Percentiles rank a stretch among this genome's conserved stretches.
Evolutionary conservation across 1,140 invertebrate genomes (phyloP).

Genomic region (Holcopasites calliopsidis): DNA sequence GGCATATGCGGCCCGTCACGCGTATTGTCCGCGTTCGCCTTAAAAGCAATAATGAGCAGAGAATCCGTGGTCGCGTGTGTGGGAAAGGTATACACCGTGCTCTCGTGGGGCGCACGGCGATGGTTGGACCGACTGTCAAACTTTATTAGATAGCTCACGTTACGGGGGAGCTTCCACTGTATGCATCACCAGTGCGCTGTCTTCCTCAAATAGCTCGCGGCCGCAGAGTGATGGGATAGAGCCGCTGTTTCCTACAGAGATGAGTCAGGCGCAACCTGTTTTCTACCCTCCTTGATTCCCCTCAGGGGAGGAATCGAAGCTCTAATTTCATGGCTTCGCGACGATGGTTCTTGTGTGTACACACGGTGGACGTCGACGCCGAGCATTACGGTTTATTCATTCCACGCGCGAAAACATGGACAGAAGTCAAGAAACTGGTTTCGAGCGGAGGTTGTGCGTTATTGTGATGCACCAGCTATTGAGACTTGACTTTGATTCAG

Average conservation of each 20-base stretch:
- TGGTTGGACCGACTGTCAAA: slow-evolving; percentile 60
- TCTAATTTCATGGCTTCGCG: slow-evolving; percentile 21
- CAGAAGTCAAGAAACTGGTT: slow-evolving; percentile 17
- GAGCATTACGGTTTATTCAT: neutral
- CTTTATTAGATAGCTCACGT: slow-evolving; percentile 62
- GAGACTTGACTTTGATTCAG: neutral
- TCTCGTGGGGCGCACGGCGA: slow-evolving; percentile 33
- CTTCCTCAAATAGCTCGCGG: slow-evolving; percentile 58
- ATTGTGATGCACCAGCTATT: neutral
- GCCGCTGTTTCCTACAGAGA: neutral
- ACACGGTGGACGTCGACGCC: neutral
- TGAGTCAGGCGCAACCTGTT: slow-evolving; percentile 48
- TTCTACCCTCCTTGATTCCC: slow-evolving; percentile 21
- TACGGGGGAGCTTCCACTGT: slow-evolving; percentile 51
- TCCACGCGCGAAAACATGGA: neutral
- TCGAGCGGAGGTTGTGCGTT: neutral
- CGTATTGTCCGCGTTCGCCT: slow-evolving; percentile 45
- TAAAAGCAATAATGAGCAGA: slow-evolving; percentile 66
- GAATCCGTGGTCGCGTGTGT: slow-evolving; percentile 60
- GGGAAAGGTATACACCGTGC: slow-evolving; percentile 66
- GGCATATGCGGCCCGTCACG: slow-evolving; percentile 55
- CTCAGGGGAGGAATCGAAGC: neutral
- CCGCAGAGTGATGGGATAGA: slow-evolving; percentile 11
- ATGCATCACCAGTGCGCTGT: slow-evolving; percentile 2
- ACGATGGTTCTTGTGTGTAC: neutral